Base-by-base conservation (phyloP, 2,113 vertebrate genomes). In the Machaerirhynchus nigripectus region DNA sequence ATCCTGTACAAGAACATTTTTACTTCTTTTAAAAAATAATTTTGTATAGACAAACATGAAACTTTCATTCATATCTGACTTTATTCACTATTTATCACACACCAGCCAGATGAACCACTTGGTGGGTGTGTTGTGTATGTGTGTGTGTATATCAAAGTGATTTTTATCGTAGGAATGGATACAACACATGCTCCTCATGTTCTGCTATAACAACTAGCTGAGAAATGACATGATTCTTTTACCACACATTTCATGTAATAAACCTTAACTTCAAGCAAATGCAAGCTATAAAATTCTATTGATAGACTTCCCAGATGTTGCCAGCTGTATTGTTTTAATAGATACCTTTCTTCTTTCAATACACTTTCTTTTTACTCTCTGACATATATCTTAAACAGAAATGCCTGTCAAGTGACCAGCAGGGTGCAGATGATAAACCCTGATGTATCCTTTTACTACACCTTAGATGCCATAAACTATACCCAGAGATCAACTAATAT, bases 181-280 rank as follows among this genome's bases (percentile, higher is more conserved):
- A 59, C 67, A 87, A 50, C 64, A 91, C 31, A 76, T 26, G 67
- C 13, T 69, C 70, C 70, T 55, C 50, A 68, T 69, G 67, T 89
- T 95, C 67, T 87, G 37, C 28, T 74, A 4, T 42, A 97, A 83
- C 50, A 80, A 55, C 69, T 83, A 59, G 26, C 87, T 95, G 90
- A 94, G 92, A 96, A 96, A 92, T 92, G 13, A 92, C 88, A 92
- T 92, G 91, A 96, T 96, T 89, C 42, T 89, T 96, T 95, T 93
- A 96, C 67, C 89, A 95, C 82, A 91, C 84, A 31, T 92, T 89
- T 68, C 77, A 80, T 68, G 84, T 76, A 96, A 93, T 96, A 97
- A 97, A 93, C 46, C 63, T 95, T 93, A 95, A 96, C 78, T 96
- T 97, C 86, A 95, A 95, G 84, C 49, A 97, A 97, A 96, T 91